Conservation (phyloP, 2,797 vertebrate species). For the Gorsachius magnificus region DNA sequence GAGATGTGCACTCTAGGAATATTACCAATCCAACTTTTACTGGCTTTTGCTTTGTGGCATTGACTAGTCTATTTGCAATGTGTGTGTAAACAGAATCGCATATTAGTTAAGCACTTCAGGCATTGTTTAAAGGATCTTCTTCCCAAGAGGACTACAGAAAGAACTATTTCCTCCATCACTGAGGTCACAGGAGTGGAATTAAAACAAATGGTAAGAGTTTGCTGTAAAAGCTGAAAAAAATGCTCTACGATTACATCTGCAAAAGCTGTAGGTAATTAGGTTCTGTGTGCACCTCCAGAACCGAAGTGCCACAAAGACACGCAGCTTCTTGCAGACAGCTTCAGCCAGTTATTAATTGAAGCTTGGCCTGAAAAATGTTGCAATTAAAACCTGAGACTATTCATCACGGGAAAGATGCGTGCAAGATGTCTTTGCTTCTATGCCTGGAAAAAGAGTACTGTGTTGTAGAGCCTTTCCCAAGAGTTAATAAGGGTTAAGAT, state of each 20-base stretch:
- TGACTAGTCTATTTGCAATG: neutral
- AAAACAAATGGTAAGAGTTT: constrained; percentile 3
- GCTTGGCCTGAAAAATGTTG: neutral
- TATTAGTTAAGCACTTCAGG: neutral
- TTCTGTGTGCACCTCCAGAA: neutral
- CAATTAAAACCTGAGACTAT: neutral
- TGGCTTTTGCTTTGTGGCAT: neutral
- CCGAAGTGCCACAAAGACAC: neutral
- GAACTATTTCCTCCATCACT: neutral
- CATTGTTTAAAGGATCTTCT: neutral
- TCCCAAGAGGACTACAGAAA: neutral
- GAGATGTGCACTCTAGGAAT: neutral
- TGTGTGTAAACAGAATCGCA: neutral
- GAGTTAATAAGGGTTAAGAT: neutral
- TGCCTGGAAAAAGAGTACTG: neutral
- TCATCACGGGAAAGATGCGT: neutral
- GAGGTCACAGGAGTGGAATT: constrained; percentile 8
- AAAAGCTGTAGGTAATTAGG: neutral
- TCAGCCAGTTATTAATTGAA: neutral
- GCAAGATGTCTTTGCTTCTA: neutral
- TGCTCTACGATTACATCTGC: neutral
- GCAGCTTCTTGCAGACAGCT: neutral
- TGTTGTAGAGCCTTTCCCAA: neutral
- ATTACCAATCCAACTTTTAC: neutral
- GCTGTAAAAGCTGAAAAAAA: neutral